These are phyloP conservation scores for Misgurnus anguillicaudatus DNA, from an alignment of 2,113 vertebrate genomes.

Conservation along the genomic window DNA sequence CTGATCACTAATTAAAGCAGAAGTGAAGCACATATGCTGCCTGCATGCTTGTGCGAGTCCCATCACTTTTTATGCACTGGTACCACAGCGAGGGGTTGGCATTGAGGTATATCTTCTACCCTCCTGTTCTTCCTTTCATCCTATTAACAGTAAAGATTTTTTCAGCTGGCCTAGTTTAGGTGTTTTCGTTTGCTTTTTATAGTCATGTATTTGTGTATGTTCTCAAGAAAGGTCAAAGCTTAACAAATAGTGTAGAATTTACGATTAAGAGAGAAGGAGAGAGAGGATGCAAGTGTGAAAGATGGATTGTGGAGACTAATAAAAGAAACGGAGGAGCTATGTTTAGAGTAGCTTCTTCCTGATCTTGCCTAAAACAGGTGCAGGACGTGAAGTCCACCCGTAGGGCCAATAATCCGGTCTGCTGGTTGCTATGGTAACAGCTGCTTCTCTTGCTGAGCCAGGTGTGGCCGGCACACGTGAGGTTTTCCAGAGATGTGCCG, in stretches of 20 bases:
- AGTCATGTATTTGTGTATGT: constrained; percentile 10
- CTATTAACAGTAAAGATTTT: too few relatives aligned
- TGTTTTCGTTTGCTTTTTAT: neutral
- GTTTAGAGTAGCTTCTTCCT: constrained; percentile 46
- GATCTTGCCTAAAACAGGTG: constrained; percentile 39
- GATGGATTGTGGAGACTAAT: neutral
- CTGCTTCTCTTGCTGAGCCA: constrained; percentile 43
- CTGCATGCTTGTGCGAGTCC: constrained; percentile 28
- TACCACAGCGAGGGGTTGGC: neutral
- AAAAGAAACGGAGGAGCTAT: constrained; percentile 39
- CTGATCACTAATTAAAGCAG: constrained; percentile 64
- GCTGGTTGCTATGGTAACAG: constrained; percentile 60
- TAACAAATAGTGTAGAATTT: neutral
- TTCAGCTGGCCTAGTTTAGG: too few relatives aligned
- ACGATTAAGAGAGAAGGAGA: neutral
- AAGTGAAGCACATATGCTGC: constrained; percentile 43
- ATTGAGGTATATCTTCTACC: neutral
- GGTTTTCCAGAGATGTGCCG: neutral
- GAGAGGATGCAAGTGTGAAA: constrained; percentile 11
- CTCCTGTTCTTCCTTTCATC: neutral
- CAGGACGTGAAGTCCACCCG: constrained; percentile 38
- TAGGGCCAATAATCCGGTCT: constrained; percentile 52
- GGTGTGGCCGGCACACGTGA: constrained; percentile 43
- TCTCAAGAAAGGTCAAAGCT: neutral
- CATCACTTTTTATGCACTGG: constrained; percentile 32